These are phyloP conservation scores for Notamacropus eugenii DNA, from an alignment of 2,797 vertebrate genomes.

Conservation along the genomic window DNA sequence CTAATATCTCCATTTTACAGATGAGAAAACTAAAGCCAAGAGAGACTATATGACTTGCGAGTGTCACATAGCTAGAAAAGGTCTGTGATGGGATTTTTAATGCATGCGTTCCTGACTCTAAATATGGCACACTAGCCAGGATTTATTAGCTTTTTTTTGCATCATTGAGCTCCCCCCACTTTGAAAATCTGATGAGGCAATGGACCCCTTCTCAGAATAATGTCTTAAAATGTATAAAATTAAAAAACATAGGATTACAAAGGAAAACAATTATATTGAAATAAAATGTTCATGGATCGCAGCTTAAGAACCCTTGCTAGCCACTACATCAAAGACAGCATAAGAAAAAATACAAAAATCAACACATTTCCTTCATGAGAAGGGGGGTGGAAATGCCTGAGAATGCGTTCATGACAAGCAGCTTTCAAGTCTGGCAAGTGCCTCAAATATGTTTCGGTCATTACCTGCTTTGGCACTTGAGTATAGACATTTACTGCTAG, in stretches of 20 bases:
- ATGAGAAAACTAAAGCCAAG: background rate
- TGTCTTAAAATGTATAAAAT: background rate
- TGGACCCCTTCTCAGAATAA: background rate
- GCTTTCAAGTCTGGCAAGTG: slow-evolving; percentile 69
- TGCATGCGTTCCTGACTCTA: background rate
- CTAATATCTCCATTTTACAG: background rate
- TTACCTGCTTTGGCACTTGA: slow-evolving; percentile 65
- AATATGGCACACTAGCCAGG: background rate
- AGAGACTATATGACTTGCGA: background rate
- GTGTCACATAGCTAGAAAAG: background rate
- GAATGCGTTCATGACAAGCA: slow-evolving; percentile 28
- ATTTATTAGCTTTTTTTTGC: background rate
- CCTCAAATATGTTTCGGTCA: slow-evolving; percentile 54
- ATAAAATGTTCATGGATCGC: background rate
- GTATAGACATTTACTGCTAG: slow-evolving; percentile 69
- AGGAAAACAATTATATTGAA: background rate
- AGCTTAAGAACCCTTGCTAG: background rate
- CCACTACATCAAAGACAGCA: background rate
- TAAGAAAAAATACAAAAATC: slow-evolving; percentile 28
- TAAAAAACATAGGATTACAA: background rate
- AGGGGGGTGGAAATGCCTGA: background rate
- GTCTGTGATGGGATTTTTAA: background rate
- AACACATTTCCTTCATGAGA: slow-evolving; percentile 20
- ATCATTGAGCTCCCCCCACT: background rate
- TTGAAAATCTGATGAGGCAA: background rate